Percentiles rank a stretch among this genome's conserved stretches.
phyloP scores from a whole-genome alignment of 23 tunicate species.

The Oikopleura dioica region DNA sequence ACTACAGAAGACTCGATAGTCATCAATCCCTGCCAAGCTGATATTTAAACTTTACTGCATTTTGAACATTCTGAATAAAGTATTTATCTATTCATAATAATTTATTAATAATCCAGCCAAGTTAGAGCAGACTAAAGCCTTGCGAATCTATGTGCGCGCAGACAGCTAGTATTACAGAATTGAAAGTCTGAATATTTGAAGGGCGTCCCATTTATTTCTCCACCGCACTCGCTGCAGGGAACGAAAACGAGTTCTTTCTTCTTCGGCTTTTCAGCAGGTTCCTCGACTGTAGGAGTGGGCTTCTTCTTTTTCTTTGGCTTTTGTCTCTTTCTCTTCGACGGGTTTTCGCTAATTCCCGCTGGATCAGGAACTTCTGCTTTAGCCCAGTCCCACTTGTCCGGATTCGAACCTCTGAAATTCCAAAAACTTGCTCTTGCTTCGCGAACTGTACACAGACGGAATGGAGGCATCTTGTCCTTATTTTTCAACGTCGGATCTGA shows the following conservation, averaged over 20 bases:
- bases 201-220: neutral
- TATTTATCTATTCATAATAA: no score
- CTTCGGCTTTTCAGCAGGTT: neutral
- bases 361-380: neutral
- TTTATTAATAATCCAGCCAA: no score
- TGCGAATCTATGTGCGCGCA: constrained; percentile 5
- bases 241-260: neutral
- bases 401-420: neutral
- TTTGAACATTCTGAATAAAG: no score
- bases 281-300: neutral
- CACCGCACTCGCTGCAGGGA: neutral
- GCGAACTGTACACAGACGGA: neutral
- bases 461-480: neutral
- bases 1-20: no score
- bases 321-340: neutral
- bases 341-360: neutral
- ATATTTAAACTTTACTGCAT: no score
- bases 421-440: neutral
- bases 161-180: constrained; percentile 10
- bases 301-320: neutral
- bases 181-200: neutral
- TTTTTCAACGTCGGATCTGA: neutral
- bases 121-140: no score
- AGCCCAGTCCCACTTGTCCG: neutral
- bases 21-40: no score